phyloP scores from a whole-genome alignment of 2,888 invertebrate species.

The Pyrocoelia pectoralis region DNA sequence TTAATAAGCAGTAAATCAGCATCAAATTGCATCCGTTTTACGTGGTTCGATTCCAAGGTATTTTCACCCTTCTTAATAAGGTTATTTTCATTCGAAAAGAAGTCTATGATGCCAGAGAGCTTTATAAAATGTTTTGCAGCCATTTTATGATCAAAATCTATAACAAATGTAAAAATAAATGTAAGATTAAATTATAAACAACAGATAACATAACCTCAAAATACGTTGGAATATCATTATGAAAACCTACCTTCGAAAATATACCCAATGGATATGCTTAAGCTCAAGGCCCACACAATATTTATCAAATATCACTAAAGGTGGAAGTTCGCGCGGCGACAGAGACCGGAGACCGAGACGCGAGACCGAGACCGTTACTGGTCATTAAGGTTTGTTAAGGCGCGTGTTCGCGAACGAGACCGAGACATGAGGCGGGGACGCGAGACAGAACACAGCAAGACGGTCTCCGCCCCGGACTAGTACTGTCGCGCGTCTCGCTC shows the following conservation, averaged over 20 bases:
- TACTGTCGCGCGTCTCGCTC: no score
- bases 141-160: conserved; percentile 6
- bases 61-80: conserved; percentile 5
- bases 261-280: conserved; percentile 5
- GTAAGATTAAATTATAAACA: conserved; percentile 2
- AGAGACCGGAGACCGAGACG: no score
- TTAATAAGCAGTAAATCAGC: not conserved
- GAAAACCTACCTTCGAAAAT: conserved; percentile 6
- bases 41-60: not conserved
- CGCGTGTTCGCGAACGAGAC: no score
- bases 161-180: not conserved
- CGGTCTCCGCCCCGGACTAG: no score
- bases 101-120: conserved; percentile 3
- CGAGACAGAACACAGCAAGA: no score
- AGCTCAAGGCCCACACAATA: conserved; percentile 3
- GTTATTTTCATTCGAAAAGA: conserved; percentile 4
- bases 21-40: conserved; percentile 8
- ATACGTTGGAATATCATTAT: conserved; percentile 3
- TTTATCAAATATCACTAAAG: conserved; percentile 6
- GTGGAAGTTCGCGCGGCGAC: no score
- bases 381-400: no score
- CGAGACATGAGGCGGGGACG: no score
- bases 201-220: conserved; percentile 6
- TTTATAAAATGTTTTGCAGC: conserved; percentile 7
- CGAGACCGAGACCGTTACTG: no score